Base-by-base conservation (phyloP, 2,797 vertebrate species). In the Synanceia verrucosa region DNA sequence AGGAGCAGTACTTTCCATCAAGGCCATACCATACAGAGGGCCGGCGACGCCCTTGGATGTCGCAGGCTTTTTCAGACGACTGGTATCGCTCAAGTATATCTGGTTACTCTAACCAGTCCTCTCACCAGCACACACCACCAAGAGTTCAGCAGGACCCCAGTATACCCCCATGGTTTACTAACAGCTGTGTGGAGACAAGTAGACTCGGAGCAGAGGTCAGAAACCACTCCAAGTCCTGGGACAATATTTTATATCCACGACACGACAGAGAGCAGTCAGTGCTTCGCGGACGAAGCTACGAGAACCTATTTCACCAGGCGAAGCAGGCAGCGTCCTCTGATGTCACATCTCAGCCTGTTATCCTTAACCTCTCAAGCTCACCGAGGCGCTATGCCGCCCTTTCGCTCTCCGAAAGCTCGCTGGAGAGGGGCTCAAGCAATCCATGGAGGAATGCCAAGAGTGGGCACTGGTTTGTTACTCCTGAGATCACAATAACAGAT, bases 401-500 rank as follows among this genome's bases (percentile, higher is more conserved):
- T 47, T 99, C 98, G 0, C 92, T 99, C 77, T 99, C 98, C 0
- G 98, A 99, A 86, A 97, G 93, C 68, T 98, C 97, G 1, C 90
- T 97, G 0, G 97, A 99, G 75, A 95, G 94, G 64, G 92, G 95
- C 19, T 92, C 95, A 0, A 83, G 74, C 0, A 95, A 95, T 0
- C 83, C 95, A 0, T 93, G 95, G 73, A 94, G 91, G 3, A 95
- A 91, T n/a, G 47, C 81, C 53, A 89, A 86, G 0, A 93, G 94
- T 53, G 94, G 94, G 3, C 94, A 96, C 36, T 99, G 97, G 98
- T 99, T 96, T 11, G 95, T 99, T 56, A 99, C 97, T 0, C 98
- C 98, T 0, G 97, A 98, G 88, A 99, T 99, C 86, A 99, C 97
- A 68, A 99, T 99, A 88, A 99, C 98, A 0, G 97, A 99, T 91